A percentile compares a stretch with the other conserved stretches of the same genome.
These are phyloP conservation scores for Onychomys leucogaster DNA, from an alignment of 2,797 vertebrate genomes.

Conservation along the genomic window DNA sequence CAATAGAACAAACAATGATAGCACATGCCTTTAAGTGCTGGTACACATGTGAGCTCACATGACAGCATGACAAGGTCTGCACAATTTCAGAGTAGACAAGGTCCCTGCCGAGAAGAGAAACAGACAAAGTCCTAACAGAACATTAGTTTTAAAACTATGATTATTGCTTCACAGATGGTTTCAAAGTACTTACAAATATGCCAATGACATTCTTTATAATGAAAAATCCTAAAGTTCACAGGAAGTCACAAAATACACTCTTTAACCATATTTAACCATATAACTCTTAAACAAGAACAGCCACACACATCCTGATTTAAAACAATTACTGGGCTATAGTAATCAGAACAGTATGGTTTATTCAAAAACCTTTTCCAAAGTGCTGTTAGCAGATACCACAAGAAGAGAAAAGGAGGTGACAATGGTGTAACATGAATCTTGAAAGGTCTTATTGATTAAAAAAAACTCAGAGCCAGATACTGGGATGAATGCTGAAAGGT, in stretches of 20 bases:
- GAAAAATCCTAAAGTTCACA: neutral
- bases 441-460: no score
- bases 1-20: neutral
- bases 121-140: neutral
- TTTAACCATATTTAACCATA: neutral
- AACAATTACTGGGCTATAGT: neutral
- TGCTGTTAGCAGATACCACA: neutral
- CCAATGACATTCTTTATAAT: neutral
- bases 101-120: neutral
- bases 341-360: neutral
- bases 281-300: neutral
- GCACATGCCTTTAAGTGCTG: neutral
- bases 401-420: neutral
- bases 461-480: no score
- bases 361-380: neutral
- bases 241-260: neutral
- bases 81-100: neutral
- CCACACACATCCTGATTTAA: neutral
- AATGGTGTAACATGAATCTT: neutral
- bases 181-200: neutral
- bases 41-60: neutral
- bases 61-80: neutral
- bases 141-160: neutral
- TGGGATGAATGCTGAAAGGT: no score
- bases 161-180: neutral